A percentile compares a stretch with the other conserved stretches of the same genome.
Conservation (phyloP, 1,140 invertebrate genomes). For the Sminthurinus signatus region DNA sequence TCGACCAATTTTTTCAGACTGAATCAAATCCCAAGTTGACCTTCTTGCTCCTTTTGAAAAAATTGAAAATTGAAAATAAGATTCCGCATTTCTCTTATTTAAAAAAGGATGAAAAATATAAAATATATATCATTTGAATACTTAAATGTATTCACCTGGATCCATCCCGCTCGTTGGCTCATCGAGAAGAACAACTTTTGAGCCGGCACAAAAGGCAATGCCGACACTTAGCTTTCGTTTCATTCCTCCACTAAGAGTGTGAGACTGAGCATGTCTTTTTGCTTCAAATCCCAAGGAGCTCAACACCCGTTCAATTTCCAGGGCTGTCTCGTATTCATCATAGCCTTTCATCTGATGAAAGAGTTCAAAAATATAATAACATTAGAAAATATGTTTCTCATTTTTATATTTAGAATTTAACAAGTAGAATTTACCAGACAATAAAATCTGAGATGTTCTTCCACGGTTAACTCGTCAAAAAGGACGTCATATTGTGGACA, state of each 20-base stretch:
- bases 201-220: constrained; percentile 67
- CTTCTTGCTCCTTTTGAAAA: constrained; percentile 79
- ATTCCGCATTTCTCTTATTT: too few relatives aligned
- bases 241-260: constrained; percentile 74
- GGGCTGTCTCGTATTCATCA: background rate
- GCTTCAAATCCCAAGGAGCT: constrained; percentile 52
- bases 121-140: too few relatives aligned
- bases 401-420: too few relatives aligned
- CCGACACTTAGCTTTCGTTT: constrained; percentile 78
- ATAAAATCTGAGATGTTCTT: constrained; percentile 83
- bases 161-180: too few relatives aligned
- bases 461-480: constrained; percentile 80
- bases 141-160: too few relatives aligned
- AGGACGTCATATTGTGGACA: constrained; percentile 95
- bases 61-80: too few relatives aligned
- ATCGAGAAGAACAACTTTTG: constrained; percentile 40
- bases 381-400: too few relatives aligned
- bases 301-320: constrained; percentile 13
- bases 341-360: constrained; percentile 16
- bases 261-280: constrained; percentile 59
- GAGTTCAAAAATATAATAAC: too few relatives aligned
- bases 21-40: constrained; percentile 73
- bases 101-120: too few relatives aligned
- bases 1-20: constrained; percentile 47
- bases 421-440: constrained; percentile 43